Evolutionary conservation across 2,113 vertebrate species (phyloP), one percentile per base, ranked within the genome.

Genomic region (Pungitius pungitius): DNA sequence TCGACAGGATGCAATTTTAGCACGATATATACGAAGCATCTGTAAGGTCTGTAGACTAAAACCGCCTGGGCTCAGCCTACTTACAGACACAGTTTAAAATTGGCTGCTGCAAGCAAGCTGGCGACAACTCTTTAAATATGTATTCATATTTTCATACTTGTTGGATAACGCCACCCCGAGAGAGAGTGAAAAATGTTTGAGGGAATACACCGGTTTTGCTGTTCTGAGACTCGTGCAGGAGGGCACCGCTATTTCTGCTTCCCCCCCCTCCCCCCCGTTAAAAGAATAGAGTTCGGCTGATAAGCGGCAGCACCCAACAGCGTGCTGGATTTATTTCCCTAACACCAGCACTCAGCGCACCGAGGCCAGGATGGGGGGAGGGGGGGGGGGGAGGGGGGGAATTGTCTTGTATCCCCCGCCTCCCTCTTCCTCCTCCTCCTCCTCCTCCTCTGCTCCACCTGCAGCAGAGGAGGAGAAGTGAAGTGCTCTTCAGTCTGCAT

Each of bases 281-380:
- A 82, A 75, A 85, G 64, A 85, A 85, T 54, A 61, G 64, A 56
- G 42, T 69, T 77, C 43, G 45, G 75, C 83, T 86, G 83, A 83
- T 83, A 83, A 81, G 82, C 85, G 73, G 83, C 79, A 77, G 80
- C 68, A 58, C 3, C 81, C 43, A 68, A 42, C 80, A 59, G 78
- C 66, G 42, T 54, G 49, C 4, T 8, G 70, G 83, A 87, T 88
- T 86, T 85, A 87, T 86, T 86, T 83, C 79, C 51, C 54, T n/a
- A 61, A 84, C 81, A 79, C 68, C 71, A 87, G 73, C 71, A 68
- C 42, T 80, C 62, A 33, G 52, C 57, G 71, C 40, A 77, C 61
- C 37, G 69, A 74, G 71, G 61, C 71, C 55, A 52, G 42, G 77
- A 9, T 75, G 77, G 75, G 81, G 79, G 71, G 71, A 2, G 30